Evolutionary conservation across 2,113 vertebrate species (phyloP).

Genomic region (Tretioscincus oriximinensis): DNA sequence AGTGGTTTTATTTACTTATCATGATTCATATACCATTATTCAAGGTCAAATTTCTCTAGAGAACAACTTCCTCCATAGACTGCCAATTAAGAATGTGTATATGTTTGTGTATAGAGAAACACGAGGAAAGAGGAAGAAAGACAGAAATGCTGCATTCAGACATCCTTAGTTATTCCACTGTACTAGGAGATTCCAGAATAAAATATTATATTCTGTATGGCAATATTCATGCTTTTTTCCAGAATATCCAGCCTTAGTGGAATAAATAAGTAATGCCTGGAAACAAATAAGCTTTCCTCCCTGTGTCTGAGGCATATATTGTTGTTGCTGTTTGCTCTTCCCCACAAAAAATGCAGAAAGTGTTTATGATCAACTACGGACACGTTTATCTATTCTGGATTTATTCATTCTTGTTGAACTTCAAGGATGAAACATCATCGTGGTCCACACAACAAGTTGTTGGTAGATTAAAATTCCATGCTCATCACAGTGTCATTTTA

Average conservation of each 20-base stretch:
- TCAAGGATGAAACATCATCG: constrained; percentile 28
- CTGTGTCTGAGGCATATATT: too few relatives aligned
- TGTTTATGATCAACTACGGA: neutral
- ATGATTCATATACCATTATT: neutral
- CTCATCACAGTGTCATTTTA: constrained; percentile 45
- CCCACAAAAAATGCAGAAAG: neutral
- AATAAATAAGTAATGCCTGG: too few relatives aligned
- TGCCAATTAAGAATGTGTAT: too few relatives aligned
- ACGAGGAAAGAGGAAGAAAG: too few relatives aligned
- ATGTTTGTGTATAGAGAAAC: too few relatives aligned
- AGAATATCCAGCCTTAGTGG: too few relatives aligned
- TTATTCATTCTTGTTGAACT: neutral
- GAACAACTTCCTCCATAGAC: neutral
- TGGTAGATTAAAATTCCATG: constrained; percentile 43
- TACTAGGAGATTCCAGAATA: too few relatives aligned
- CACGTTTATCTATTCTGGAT: constrained; percentile 4
- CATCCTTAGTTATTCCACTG: too few relatives aligned
- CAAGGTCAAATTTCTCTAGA: neutral
- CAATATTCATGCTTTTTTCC: too few relatives aligned
- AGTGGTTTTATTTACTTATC: neutral
- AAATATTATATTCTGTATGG: too few relatives aligned
- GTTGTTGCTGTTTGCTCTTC: neutral
- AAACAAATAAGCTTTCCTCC: too few relatives aligned
- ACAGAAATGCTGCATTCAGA: too few relatives aligned
- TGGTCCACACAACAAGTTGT: constrained; percentile 31